Evolutionary conservation across 64 coral and sea anemone genomes (phyloP), one percentile per base, ranked within the genome.

Genomic region (Anthopleura sola): DNA sequence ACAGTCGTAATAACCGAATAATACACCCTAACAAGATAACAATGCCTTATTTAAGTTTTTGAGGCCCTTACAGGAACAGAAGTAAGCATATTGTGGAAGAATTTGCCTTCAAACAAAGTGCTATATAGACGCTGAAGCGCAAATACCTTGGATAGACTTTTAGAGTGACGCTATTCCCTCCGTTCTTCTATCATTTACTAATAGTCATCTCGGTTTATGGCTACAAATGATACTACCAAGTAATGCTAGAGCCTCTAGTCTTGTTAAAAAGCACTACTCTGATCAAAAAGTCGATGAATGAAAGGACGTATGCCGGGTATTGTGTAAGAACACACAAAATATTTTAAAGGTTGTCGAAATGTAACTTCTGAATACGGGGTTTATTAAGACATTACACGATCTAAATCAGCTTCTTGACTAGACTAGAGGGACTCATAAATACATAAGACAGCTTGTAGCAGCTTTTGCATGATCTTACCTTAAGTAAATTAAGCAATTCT

Each of bases 401-500:
- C 74, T 29, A 74, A 68, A 26, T 86, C 51, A 75, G 38, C 39
- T 85, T 74, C 84, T 60, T 49, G 38, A 80, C 89, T 82, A 60
- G 49, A 66, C 24, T 39, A 68, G 20, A 32, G 21, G 3, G 58
- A 56, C 37, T 64, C 77, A 75, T 91, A 58, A 48, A 36, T 37
- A 86, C 75, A 48, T 64, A 69, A 17, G 49, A 78, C 33, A 34
- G 82, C 55, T 48, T 29, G 44, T 40, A 46, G 81, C 24, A 62
- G 47, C 7, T 81, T 86, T 86, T 81, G 44, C 16, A 60, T n/a
- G 3, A 20, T 68, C 89, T 62, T 91, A 91, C 89, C 89, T 91
- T 81, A 68, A 38, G 37, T 80, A 91, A 91, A 74, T 85, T 68
- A 81, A 91, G 84, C 48, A 81, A 91, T 81, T 78, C 85, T 53